A percentile compares a stretch with the other conserved stretches of the same genome.
Conservation (phyloP, 2,113 vertebrate genomes). For the Microtus oregoni region DNA sequence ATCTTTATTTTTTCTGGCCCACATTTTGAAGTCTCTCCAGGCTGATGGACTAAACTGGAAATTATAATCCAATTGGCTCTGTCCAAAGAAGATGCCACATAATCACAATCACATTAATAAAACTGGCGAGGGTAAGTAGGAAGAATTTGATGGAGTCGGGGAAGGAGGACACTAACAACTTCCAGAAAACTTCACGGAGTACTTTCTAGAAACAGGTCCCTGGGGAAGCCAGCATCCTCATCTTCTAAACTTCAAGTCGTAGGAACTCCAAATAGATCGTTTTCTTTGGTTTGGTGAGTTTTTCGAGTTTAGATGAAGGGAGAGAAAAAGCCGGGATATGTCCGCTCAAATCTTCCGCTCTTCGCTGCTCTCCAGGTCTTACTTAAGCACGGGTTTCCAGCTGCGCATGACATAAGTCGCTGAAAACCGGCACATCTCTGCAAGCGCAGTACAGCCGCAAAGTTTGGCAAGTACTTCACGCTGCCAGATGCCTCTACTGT, state of each 20-base stretch:
- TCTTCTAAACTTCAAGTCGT: not conserved
- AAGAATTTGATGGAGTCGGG: slow-evolving; percentile 43
- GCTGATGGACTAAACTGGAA: slow-evolving; percentile 72
- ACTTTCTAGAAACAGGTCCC: slow-evolving; percentile 59
- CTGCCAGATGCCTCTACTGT: slow-evolving; percentile 87
- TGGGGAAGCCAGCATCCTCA: not conserved
- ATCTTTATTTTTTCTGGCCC: slow-evolving; percentile 76
- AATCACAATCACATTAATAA: slow-evolving; percentile 80
- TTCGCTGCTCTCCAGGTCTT: slow-evolving; percentile 65
- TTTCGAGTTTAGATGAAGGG: slow-evolving; percentile 56
- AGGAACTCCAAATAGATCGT: slow-evolving; percentile 39
- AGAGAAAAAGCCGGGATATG: not conserved
- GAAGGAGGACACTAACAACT: slow-evolving; percentile 49
- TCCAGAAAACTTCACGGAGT: slow-evolving; percentile 49
- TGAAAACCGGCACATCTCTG: slow-evolving; percentile 85
- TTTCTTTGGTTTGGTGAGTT: slow-evolving; percentile 64
- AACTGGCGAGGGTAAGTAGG: slow-evolving; percentile 44
- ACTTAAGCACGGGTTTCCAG: slow-evolving; percentile 74
- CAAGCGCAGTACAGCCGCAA: slow-evolving; percentile 80
- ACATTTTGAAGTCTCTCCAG: slow-evolving; percentile 76
- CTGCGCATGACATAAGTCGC: slow-evolving; percentile 84
- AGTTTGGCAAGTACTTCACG: slow-evolving; percentile 80
- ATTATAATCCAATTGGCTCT: slow-evolving; percentile 70
- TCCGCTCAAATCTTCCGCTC: slow-evolving; percentile 56
- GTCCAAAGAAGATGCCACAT: slow-evolving; percentile 82